These are phyloP conservation scores for Chorisops tibialis DNA, from an alignment of 2,888 invertebrate species.

Conservation along the genomic window DNA sequence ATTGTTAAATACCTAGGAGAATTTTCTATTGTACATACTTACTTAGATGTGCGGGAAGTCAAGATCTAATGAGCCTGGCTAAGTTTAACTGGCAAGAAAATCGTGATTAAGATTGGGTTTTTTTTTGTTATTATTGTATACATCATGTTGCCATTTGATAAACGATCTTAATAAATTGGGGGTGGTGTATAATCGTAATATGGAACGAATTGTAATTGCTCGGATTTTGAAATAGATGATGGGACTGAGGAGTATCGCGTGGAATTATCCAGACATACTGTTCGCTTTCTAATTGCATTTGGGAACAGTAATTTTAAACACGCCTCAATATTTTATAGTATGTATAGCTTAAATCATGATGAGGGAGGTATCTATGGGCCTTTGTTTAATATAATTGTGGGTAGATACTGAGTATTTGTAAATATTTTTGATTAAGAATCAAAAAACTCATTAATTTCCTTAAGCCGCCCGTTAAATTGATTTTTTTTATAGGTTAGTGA, in stretches of 20 bases:
- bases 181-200: constrained; percentile 18
- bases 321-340: no score
- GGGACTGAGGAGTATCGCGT: not conserved
- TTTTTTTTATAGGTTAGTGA: no score
- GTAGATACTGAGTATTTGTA: constrained; percentile 16
- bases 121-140: not conserved
- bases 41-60: no score
- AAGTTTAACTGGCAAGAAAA: not conserved
- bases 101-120: constrained; percentile 15
- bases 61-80: constrained; percentile 11
- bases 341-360: no score
- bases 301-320: constrained; percentile 17
- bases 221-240: not conserved
- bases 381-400: constrained; percentile 15
- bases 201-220: constrained; percentile 22
- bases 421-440: no score
- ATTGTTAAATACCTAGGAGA: no score
- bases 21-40: no score
- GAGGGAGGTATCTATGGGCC: constrained; percentile 5
- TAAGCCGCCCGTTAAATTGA: constrained; percentile 12
- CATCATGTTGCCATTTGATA: constrained; percentile 14
- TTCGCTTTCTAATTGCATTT: constrained; percentile 23
- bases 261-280: constrained; percentile 20
- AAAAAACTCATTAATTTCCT: constrained; percentile 20
- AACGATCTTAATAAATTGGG: constrained; percentile 26